Base-by-base conservation (phyloP, 2,113 vertebrate species). In the Pongo pygmaeus region DNA sequence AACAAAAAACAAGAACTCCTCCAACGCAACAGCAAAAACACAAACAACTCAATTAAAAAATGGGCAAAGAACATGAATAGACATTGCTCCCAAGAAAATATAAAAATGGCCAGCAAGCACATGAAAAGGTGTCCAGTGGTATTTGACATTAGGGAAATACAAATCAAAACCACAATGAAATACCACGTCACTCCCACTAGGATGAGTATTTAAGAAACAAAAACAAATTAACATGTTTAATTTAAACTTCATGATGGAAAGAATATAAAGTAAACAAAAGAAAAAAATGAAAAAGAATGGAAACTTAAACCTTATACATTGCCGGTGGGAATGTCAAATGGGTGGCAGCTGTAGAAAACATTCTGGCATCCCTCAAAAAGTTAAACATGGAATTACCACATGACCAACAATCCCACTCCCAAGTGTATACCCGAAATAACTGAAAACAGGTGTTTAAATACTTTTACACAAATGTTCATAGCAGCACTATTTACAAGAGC, bases 161-260 rank as follows among this genome's bases (percentile, higher is more conserved):
- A 83, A 88, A 89, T 84, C 78, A 64, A 59, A 95, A 70, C 57
- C 59, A 30, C n/a, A 43, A 6, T n/a, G 27, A 75, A 74, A 57
- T 3, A 38, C 16, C 50, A 38, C 83, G 50, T 32, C 3, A 40
- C 87, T 78, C 35, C 48, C 57, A 74, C 23, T 43, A 32, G 20
- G 17, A 75, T 30, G 3, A 35, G 70, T 67, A 52, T 52, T 38
- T 20, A 43, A 85, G 57, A 93, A 48, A 50, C 4, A 46, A 23
- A 80, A 30, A 22, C 89, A 89, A 70, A 69, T 11, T 2, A 55
- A 55, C 43, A 64, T 11, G 61, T 4, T 22, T 11, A 74, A 84
- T 17, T 1, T 17, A 50, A 46, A 52, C 17, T 30, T 32, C 61
- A 64, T 64, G 27, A 32, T 30, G 12, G 61, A 32, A 64, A 64